These are phyloP conservation scores for Eurosta solidaginis DNA, from an alignment of 1,140 invertebrate species.

Conservation along the genomic window DNA sequence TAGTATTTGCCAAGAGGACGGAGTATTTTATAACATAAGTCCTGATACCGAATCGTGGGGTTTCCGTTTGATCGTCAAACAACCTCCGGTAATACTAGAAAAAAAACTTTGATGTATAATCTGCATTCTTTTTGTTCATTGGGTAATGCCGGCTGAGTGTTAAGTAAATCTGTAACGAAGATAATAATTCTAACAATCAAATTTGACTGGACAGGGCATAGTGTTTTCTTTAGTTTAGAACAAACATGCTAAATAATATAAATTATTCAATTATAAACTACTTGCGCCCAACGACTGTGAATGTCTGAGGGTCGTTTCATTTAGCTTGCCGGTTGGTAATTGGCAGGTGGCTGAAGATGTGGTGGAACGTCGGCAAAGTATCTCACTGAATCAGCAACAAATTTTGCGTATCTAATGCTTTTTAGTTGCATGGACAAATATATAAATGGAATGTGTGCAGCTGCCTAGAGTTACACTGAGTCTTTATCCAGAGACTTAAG, in stretches of 20 bases:
- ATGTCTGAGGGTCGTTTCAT: not conserved
- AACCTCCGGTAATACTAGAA: too few relatives aligned
- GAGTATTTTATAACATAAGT: too few relatives aligned
- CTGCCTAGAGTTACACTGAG: too few relatives aligned
- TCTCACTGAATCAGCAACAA: not conserved
- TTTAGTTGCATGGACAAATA: not conserved
- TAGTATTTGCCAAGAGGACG: not conserved
- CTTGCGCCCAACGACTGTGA: not conserved
- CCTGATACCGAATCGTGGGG: too few relatives aligned
- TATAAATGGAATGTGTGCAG: not conserved
- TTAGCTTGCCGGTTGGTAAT: not conserved
- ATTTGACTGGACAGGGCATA: not conserved
- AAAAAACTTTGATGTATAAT: too few relatives aligned
- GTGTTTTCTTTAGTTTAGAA: not conserved
- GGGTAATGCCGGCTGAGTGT: not conserved
- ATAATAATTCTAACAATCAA: not conserved
- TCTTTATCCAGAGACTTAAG: too few relatives aligned
- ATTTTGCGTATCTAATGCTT: slow-evolving; percentile 9
- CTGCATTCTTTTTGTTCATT: too few relatives aligned
- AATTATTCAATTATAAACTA: slow-evolving; percentile 32
- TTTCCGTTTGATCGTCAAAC: too few relatives aligned
- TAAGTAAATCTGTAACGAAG: not conserved
- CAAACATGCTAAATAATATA: slow-evolving; percentile 23
- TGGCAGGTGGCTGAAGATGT: not conserved
- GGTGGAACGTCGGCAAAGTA: not conserved